Conservation (phyloP, 2,113 vertebrate species). For the Fregetta grallaria region DNA sequence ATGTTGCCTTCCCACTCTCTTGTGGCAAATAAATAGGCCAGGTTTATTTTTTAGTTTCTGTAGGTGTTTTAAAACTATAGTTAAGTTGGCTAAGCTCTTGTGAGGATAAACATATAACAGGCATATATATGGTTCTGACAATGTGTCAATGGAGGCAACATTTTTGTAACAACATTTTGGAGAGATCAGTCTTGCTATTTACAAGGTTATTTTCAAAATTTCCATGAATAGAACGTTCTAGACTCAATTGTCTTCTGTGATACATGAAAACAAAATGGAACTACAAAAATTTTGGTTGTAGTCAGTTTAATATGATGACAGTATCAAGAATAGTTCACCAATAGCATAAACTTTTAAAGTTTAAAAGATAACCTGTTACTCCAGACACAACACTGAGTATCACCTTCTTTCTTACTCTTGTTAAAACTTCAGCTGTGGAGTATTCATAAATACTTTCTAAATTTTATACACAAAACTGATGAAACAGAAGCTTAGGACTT, state of each 20-base stretch:
- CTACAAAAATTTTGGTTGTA: not conserved
- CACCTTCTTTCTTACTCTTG: not conserved
- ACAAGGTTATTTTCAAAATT: not conserved
- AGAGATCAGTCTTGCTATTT: not conserved
- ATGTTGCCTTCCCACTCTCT: not conserved
- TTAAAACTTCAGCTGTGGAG: not conserved
- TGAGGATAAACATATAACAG: not conserved
- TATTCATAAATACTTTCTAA: not conserved
- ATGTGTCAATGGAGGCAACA: not conserved
- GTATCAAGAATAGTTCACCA: not conserved
- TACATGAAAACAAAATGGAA: not conserved
- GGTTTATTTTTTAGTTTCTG: not conserved
- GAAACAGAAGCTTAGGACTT: not conserved
- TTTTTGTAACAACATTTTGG: not conserved
- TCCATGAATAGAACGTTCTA: not conserved
- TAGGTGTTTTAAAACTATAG: not conserved
- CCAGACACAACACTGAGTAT: not conserved
- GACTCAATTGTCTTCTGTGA: not conserved
- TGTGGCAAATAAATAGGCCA: not conserved
- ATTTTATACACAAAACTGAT: not conserved
- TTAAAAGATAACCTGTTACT: not conserved
- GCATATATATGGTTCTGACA: not conserved
- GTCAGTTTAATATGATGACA: not conserved
- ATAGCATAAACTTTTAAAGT: not conserved
- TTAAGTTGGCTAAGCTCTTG: not conserved